Conservation (phyloP, 2,888 invertebrate species). For the Parnassius glacialis region DNA sequence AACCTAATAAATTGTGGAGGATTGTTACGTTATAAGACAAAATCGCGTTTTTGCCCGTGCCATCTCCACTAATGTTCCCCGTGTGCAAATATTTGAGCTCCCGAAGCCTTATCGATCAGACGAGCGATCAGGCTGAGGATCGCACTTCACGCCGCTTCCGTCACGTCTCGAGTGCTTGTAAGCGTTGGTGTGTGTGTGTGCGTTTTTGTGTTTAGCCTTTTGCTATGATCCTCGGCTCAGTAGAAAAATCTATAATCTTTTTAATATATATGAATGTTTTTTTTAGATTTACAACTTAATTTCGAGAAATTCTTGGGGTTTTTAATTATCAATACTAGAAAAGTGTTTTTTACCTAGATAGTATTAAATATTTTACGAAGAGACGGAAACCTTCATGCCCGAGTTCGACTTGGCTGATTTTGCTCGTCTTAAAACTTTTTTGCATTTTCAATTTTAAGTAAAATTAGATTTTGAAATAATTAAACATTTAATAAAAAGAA, state of each 20-base stretch:
- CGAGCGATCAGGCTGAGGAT: conserved; percentile 59
- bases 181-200: conserved; percentile 51
- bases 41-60: conserved; percentile 42
- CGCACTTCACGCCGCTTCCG: conserved; percentile 59
- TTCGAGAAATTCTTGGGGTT: too few relatives aligned
- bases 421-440: too few relatives aligned
- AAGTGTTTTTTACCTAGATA: too few relatives aligned
- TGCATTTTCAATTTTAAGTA: too few relatives aligned
- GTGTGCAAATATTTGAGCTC: conserved; percentile 75
- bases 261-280: too few relatives aligned
- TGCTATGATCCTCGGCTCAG: conserved; percentile 15
- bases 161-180: conserved; percentile 73
- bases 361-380: too few relatives aligned
- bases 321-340: too few relatives aligned
- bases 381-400: too few relatives aligned
- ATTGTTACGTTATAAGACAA: neutral
- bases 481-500: too few relatives aligned
- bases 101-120: conserved; percentile 72
- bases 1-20: neutral
- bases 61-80: conserved; percentile 62
- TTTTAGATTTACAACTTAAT: too few relatives aligned
- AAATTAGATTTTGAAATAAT: too few relatives aligned
- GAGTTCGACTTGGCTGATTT: too few relatives aligned
- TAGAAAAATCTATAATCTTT: neutral
- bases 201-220: conserved; percentile 38